Base-by-base conservation (phyloP, 2,797 vertebrate genomes). In the Ctenochaetus hawaiiensis region DNA sequence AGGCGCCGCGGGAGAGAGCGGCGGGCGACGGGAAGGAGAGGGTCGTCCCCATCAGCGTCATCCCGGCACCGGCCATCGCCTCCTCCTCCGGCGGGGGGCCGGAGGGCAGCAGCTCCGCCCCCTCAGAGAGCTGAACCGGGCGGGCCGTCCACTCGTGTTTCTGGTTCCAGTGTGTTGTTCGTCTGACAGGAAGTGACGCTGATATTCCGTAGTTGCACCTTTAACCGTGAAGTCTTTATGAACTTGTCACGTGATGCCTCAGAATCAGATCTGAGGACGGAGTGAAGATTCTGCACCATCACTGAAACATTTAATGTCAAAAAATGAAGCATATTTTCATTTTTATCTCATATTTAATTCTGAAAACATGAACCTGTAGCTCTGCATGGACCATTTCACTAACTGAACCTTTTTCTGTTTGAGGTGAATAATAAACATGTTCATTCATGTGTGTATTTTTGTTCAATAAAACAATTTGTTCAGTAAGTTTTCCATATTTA, bases 11-110 rank as follows among this genome's bases (percentile, higher is more conserved):
- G 30, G 88, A 86, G 20, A 83, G 13, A 37, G 43, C 59, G 0
- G 1, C 18, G 18, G 16, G 23, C 0, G 91, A 88, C 3, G 88
- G 85, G 48, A 92, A 89, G 37, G 95, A 95, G 85, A 91, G 95
- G 79, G 87, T 95, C 23, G 89, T 96, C 51, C 95, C 95, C 65
- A 96, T 96, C 77, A 87, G 52, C 45, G 52, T 90, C 44, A 67
- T 76, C 57, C 82, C 83, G 1, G 57, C 76, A 10, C 92, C 83
- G 6, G 87, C 91, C 13, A 18, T 88, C 75, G 34, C 76, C 10
- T 59, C 82, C 22, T 17, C 63, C 71, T n/a, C n/a, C n/a, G 6
- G 49, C 11, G 34, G 8, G 20, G 85, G 8, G 5, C 1, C 34
- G 1, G 75, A 76, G 52, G 65, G 11, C 1, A 49, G 53, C 66